Base-by-base conservation (phyloP, 2,888 invertebrate genomes). In the Orthosia gracilis region DNA sequence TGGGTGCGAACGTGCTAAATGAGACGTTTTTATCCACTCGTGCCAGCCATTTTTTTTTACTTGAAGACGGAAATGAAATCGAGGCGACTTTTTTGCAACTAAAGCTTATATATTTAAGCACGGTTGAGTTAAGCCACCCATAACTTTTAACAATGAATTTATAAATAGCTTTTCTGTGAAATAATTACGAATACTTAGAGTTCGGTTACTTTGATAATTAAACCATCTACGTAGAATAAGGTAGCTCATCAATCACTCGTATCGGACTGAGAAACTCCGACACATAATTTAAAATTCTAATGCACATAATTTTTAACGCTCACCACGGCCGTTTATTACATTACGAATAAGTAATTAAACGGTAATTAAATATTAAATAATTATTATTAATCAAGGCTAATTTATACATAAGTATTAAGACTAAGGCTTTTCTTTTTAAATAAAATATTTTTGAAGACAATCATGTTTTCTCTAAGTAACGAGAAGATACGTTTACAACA, bases 291-390 rank as follows among this genome's bases (percentile, higher is more conserved):
- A 73, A 83, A 83, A 76, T 67, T 83, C 71, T 73, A 80, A 83
- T 80, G 70, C 70, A 71, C 74, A 69, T 62, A 54, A 73, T 73
- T 75, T 69, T 80, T 72, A 73, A 80, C 83, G 72, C 71, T 74
- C 72, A 63, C 71, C 61, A 50, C 66, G 18, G 58, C 52, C 66
- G 21, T 61, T 75, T 68, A 78, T 75, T 64, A 69, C 62, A 55
- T 73, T 75, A 77, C n/a, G 83, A 80, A 74, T 77, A 68, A 70
- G 49, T 80, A 69, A 82, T 80, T 73, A 84, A 47, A 80, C 64
- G 69, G 23, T 82, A 68, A 86, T 81, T 83, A 79, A 80, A 76
- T 80, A 82, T 63, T 58, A 73, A 79, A 77, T 72, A 78, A 81
- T 83, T 68, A 73, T 67, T 79, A 82, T 81, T 69, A 82, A 84